A percentile compares a stretch with the other conserved stretches of the same genome.
Evolutionary conservation across 2,888 invertebrate genomes (phyloP).

Genomic region (Drosophila nr. perissopoda): DNA sequence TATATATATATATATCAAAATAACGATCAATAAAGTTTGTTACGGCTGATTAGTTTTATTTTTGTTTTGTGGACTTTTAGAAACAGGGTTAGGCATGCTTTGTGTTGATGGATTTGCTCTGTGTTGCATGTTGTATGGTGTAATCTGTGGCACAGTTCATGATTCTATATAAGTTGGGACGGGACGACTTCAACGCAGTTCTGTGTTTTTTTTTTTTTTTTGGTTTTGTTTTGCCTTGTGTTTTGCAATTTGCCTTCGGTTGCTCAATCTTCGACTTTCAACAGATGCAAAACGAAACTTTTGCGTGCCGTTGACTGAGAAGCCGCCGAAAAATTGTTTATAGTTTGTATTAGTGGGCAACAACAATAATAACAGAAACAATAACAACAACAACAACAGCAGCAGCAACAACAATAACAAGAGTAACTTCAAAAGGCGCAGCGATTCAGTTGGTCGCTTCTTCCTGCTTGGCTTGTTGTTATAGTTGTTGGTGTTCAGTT

Average conservation of each 20-base stretch:
- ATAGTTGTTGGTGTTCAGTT: conserved; percentile 19
- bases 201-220: neutral
- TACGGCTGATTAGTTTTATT: neutral
- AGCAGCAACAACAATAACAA: conserved; percentile 32
- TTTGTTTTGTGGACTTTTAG: neutral
- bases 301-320: conserved; percentile 73
- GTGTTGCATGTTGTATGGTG: conserved; percentile 40
- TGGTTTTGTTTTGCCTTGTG: conserved; percentile 16
- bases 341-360: conserved; percentile 55
- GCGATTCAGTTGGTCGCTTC: conserved; percentile 77
- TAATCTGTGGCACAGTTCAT: conserved; percentile 52
- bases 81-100: neutral
- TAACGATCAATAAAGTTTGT: neutral
- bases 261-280: conserved; percentile 63
- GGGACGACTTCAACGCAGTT: conserved; percentile 45
- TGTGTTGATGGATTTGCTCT: neutral
- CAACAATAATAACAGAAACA: conserved; percentile 3
- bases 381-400: conserved; percentile 20
- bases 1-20: neutral
- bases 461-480: conserved; percentile 65
- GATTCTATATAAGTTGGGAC: conserved; percentile 33
- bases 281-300: conserved; percentile 75
- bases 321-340: conserved; percentile 76
- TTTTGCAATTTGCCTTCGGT: conserved; percentile 37
- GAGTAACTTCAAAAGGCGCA: conserved; percentile 69